Evolutionary conservation across 2,797 vertebrate genomes (phyloP), one percentile per base, ranked within the genome.

Genomic region (Macropus fuliginosus): DNA sequence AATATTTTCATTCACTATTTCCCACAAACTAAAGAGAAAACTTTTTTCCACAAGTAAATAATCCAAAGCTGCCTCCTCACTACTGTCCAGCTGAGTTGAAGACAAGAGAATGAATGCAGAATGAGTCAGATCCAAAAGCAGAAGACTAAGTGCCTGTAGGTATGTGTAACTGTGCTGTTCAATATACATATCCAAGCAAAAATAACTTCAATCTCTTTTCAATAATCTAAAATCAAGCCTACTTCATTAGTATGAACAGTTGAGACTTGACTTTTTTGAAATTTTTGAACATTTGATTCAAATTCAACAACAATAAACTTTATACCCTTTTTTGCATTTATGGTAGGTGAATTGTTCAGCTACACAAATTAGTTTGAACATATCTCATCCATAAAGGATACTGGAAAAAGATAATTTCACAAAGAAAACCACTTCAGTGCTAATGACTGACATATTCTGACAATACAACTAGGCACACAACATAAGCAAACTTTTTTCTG

Each of bases 181-280:
- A 50, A 87, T 46, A 87, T 87, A 27, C 24, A 46, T 87, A 27
- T 87, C 10, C 40, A 87, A 74, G 62, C 4, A 74, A 74, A 74
- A 18, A 87, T 50, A 87, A 87, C 28, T 87, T 87, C 40, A 87
- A 50, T 87, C 8, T 93, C 93, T 55, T 95, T 87, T 91, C 2
- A 95, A 92, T 91, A 54, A 66, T 21, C 66, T 96, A 11, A 29
- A 94, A 12, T 95, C 92, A 94, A 94, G 66, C 91, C 94, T 50
- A 95, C 5, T 56, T 1, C 92, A 57, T 57, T 92, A 92, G 81
- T 46, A 81, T 54, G n/a, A 24, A 62, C 66, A 59, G 34, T 21
- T 92, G 40, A 5, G 89, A 95, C 27, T 74, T 87, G 93, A 54
- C 0, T 54, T 92, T 50, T 94, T 3, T 31, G 81, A 87, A 55